Base-by-base conservation (phyloP, 2,888 invertebrate genomes). In the Actias luna region DNA sequence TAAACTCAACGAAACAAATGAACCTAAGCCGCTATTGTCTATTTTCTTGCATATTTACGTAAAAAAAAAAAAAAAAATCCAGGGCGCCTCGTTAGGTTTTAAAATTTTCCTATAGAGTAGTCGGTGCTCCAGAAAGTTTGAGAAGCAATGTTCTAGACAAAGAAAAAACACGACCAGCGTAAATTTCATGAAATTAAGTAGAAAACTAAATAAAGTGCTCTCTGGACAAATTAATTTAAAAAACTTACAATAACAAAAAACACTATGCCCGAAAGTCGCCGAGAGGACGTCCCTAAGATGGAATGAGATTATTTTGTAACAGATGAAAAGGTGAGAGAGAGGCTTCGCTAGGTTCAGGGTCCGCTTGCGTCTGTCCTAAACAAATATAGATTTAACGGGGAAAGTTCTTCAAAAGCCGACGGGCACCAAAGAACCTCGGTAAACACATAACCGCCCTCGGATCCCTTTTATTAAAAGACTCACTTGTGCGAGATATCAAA, bases 191-290 rank as follows among this genome's bases (percentile, higher is more conserved):
- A 2, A 2, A 42, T 42, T 18, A 42, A 42, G 4, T 42, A 42
- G 42, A 42, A 42, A 18, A 8, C 1, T 16, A 5, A 42, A 16
- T 7, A n/a, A 18, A 16, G 7, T 1, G 18, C 5, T 18, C 42
- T 33, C 18, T 18, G 5, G 1, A n/a, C n/a, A 42, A 42, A 42
- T 42, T 42, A 16, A 42, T 39, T 39, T n/a, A 42, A n/a, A 16
- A 55, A 55, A 55, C 55, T 55, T 29, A 10, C 27, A 55, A 55
- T 55, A 55, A 55, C 55, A 55, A n/a, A 29, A 29, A 55, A 55
- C 55, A 55, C 55, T 55, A 55, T 55, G 8, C 39, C 1, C 29
- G 18, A 29, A 29, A 29, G 29, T 29, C 27, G 2, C n/a, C 29
- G 55, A 55, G 29, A 27, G 29, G n/a, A 22, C 25, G 12, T 12